These are phyloP conservation scores for Sphenodon punctatus DNA, from an alignment of 2,797 vertebrate species.

Conservation along the genomic window DNA sequence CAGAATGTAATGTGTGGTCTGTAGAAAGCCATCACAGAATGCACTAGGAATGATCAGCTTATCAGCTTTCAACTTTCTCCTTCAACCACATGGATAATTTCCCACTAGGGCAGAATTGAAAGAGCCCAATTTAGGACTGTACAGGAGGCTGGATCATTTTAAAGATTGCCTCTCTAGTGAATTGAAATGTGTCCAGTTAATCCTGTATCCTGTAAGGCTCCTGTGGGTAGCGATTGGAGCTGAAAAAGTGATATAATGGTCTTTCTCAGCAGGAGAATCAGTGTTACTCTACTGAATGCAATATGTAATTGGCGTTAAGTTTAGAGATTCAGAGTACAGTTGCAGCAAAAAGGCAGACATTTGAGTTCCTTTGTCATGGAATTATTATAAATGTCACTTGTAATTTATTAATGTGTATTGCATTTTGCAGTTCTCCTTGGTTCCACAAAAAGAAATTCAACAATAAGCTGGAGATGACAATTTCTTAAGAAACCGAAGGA, in stretches of 20 bases:
- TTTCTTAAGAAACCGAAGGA: not conserved
- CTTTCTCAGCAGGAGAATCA: not conserved
- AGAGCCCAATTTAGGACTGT: not conserved
- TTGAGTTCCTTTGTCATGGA: not conserved
- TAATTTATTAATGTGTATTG: not conserved
- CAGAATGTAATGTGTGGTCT: fast-evolving
- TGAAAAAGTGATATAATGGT: not conserved
- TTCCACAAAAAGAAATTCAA: not conserved
- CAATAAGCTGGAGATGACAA: not conserved
- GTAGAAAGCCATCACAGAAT: not conserved
- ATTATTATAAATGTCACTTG: not conserved
- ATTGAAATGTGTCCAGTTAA: not conserved
- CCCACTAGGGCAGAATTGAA: not conserved
- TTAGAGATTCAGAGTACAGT: not conserved
- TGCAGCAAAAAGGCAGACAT: not conserved
- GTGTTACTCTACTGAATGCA: not conserved
- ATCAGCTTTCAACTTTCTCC: not conserved
- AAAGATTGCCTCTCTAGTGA: fast-evolving
- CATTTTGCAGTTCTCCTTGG: not conserved
- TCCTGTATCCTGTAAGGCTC: not conserved
- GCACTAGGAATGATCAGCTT: not conserved
- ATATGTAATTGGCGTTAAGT: not conserved
- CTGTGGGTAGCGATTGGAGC: not conserved
- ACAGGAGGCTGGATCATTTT: not conserved
- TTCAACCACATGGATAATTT: fast-evolving